Base-by-base conservation (phyloP, 2,113 vertebrate species). In the Clarias batrachus region DNA sequence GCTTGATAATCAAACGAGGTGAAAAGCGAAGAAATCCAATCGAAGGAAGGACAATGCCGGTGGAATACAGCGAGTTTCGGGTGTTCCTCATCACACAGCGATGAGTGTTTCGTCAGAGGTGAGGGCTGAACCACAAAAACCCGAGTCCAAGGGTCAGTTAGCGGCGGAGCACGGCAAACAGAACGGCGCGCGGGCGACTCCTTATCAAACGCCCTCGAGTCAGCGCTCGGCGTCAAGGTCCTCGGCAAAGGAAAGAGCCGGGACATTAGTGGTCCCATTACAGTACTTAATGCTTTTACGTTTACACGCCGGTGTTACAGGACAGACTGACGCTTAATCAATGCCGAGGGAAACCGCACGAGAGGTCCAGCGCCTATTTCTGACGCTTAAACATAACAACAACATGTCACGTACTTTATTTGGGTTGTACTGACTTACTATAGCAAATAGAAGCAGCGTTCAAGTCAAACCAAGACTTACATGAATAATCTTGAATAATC, bases 121-220 rank as follows among this genome's bases (percentile, higher is more conserved):
- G 63, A 8, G n/a, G 25, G 12, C 74, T 27, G 27, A 56, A 56
- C 25, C 48, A 16, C 63, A 83, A 89, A 70, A 77, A 82, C 77
- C 68, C 27, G 80, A 88, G 85, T 89, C 74, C 83, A 87, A 56
- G 11, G n/a, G 86, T 90, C 86, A 92, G 66, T 82, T 66, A 73
- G 85, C 79, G 81, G 76, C 73, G n/a, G 33, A 76, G 59, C 30
- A 63, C 84, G 82, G 71, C 73, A 89, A 93, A 92, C 89, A 92
- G 90, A 70, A 85, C 66, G 86, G 86, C 90, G 81, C 48, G 86
- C 37, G 2, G 30, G 78, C 87, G 92, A 93, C 89, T 83, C 84
- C 87, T 86, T 81, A 87, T 87, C 73, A 83, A 87, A 83, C 71
- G 83, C 82, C 74, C n/a, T 3, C 25, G 11, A 41, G 4, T 9